phyloP scores from a whole-genome alignment of 2,888 invertebrate species.

The Rhamphomyia laevipes region DNA sequence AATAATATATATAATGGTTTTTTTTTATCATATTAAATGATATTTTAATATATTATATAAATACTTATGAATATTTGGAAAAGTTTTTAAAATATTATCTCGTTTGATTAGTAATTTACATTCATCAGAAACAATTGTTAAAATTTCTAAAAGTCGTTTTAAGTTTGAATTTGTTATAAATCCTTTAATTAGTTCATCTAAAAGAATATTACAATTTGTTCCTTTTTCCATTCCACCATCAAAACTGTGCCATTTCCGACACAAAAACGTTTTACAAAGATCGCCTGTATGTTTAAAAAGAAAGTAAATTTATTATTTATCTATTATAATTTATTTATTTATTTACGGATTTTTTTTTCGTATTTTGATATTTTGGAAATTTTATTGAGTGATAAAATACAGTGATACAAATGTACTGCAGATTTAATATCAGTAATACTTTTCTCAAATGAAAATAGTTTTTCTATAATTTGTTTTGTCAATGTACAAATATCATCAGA shows the following conservation, averaged over 20 bases:
- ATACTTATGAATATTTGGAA: constrained; percentile 52
- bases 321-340: not conserved
- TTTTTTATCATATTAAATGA: not conserved
- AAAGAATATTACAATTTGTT: constrained; percentile 47
- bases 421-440: constrained; percentile 27
- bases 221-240: constrained; percentile 54
- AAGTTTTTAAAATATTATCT: constrained; percentile 45
- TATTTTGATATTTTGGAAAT: constrained; percentile 16
- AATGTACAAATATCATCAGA: constrained; percentile 12
- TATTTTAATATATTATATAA: constrained; percentile 5
- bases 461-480: constrained; percentile 22
- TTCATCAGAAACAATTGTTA: constrained; percentile 46
- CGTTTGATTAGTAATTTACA: constrained; percentile 43
- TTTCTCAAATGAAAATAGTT: constrained; percentile 22
- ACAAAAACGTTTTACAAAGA: constrained; percentile 45
- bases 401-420: constrained; percentile 28
- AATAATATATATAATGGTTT: constrained; percentile 4
- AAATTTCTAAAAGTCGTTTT: constrained; percentile 44
- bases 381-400: constrained; percentile 23
- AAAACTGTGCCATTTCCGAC: constrained; percentile 54
- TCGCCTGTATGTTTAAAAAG: constrained; percentile 23
- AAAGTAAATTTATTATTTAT: too few species aligned
- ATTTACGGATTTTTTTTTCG: constrained; percentile 24
- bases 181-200: constrained; percentile 52
- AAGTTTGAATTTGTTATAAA: constrained; percentile 50